Evolutionary conservation across 2,888 invertebrate species (phyloP), one percentile per base, ranked within the genome.

Genomic region (Heliconius aoede): DNA sequence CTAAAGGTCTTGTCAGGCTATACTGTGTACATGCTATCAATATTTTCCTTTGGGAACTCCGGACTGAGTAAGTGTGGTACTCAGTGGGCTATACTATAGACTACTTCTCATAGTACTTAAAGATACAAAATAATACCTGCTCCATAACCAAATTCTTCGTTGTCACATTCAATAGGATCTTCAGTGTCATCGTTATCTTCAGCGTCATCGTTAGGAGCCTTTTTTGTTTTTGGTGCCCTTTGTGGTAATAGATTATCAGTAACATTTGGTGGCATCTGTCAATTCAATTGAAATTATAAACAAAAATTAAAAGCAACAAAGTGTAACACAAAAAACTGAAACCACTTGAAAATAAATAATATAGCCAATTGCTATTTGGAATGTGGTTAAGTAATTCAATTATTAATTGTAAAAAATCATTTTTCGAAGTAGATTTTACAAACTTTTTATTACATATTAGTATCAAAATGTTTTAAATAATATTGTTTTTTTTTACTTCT

Each of bases 131-230:
- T 18, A 32, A 28, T 69, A 72, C 72, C 72, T 40, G 72, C 72
- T 72, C 72, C 72, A 72, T 72, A 72, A 5, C 60, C 60, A 9
- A 72, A 26, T 40, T 72, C 72, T 40, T 61, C 36, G 18, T 60
- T 72, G 13, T 72, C 72, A 61, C 72, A 72, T 36, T 72, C 72
- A 72, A 61, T 60, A 11, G 60, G 58, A 18, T 28, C 72, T 26
- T 72, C 72, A 36, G 58, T 11, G 26, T 40, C 72, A 24, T 72
- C 60, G 5, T 18, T 36, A 1, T 60, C 60, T 72, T 72, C 72
- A 15, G 36, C 36, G 0, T 36, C 36, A 36, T 36, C 11, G 36
- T 36, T 36, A 36, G 58, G 26, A 36, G 40, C 18, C 9, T 72
- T 72, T 26, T 72, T 36, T n/a, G 36, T 1, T 60, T 32, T 40